Evolutionary conservation across 2,113 vertebrate genomes (phyloP).

Genomic region (Cryptotis parvus): DNA sequence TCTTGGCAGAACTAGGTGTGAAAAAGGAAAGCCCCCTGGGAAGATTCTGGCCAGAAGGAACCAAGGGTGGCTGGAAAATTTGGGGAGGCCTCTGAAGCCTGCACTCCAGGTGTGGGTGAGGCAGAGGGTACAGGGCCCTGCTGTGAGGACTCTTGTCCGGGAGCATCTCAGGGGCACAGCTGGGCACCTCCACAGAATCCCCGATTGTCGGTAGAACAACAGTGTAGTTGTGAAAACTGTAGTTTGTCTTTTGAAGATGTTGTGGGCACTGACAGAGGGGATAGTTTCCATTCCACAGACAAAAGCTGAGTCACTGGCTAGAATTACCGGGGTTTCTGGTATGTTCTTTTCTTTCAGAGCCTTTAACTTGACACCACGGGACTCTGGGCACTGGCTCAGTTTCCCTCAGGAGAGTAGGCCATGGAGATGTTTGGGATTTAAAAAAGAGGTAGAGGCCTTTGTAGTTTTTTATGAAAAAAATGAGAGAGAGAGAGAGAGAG

Average conservation of each 20-base stretch:
- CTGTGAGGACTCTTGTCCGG: background rate
- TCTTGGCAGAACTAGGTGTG: background rate
- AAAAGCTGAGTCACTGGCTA: background rate
- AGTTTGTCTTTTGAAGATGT: conserved; percentile 16
- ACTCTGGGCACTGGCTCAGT: conserved; percentile 25
- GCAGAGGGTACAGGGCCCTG: background rate
- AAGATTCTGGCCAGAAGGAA: conserved; percentile 18
- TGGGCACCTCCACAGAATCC: background rate
- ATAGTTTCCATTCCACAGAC: background rate
- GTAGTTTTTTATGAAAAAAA: background rate
- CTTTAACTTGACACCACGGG: conserved; percentile 3
- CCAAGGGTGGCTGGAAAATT: conserved; percentile 38
- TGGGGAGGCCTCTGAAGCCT: background rate
- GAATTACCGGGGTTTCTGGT: background rate
- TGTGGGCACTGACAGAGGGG: background rate
- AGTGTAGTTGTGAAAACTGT: background rate
- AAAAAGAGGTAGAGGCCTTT: conserved; percentile 22
- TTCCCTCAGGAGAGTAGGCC: background rate
- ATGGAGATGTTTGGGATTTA: background rate
- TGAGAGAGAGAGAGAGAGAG: background rate
- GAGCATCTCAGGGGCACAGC: background rate
- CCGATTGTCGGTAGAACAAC: background rate
- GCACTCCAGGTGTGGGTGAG: background rate
- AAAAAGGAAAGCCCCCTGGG: background rate
- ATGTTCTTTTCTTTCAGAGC: background rate